phyloP scores from a whole-genome alignment of 2,888 invertebrate genomes.

The Sepiola atlantica region DNA sequence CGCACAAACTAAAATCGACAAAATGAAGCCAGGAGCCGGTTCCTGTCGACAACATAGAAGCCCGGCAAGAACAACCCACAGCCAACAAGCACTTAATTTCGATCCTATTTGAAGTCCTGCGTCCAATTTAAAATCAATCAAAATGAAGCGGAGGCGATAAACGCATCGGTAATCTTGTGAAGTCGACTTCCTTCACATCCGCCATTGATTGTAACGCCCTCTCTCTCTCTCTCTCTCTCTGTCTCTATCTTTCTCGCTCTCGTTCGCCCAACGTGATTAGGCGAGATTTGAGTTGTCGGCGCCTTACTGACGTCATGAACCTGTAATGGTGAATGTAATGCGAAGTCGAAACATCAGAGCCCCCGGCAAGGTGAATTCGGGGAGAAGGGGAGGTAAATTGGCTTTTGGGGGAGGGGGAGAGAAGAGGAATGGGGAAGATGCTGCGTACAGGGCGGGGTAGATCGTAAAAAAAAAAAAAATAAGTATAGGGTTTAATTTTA shows the following conservation, averaged over 20 bases:
- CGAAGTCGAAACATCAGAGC: not conserved
- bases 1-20: not conserved
- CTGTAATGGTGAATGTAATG: conserved; percentile 8
- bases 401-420: too few relatives aligned
- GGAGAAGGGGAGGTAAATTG: not conserved
- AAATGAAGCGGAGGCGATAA: not conserved
- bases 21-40: conserved; percentile 8
- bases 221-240: too few relatives aligned
- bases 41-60: not conserved
- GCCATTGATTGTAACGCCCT: not conserved
- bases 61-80: not conserved
- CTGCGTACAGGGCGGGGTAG: not conserved
- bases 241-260: too few relatives aligned
- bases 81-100: not conserved
- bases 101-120: not conserved
- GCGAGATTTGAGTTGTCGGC: conserved; percentile 20
- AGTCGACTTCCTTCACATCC: not conserved
- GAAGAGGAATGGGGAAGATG: not conserved
- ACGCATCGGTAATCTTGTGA: not conserved
- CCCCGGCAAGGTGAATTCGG: not conserved
- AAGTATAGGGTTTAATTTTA: not conserved
- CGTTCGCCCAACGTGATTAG: not conserved
- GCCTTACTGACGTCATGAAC: not conserved
- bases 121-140: conserved; percentile 22
- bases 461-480: not conserved